Conservation (phyloP, 2,113 vertebrate genomes). For the Perca fluviatilis region DNA sequence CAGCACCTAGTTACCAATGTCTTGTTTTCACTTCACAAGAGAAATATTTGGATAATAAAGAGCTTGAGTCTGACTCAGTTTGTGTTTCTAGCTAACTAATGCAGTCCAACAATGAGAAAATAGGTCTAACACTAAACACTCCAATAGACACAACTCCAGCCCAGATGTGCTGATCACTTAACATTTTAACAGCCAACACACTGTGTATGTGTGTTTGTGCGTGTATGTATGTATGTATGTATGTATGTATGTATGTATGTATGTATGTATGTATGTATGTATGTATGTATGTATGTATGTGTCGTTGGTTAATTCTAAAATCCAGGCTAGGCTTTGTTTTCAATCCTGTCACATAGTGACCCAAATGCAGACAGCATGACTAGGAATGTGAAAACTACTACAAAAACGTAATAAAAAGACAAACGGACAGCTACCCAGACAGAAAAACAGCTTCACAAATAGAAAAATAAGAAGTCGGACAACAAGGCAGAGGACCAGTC, state of each 20-base stretch:
- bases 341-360: conserved; percentile 1
- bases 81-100: conserved; percentile 56
- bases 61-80: conserved; percentile 42
- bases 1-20: conserved; percentile 55
- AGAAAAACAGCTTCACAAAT: conserved; percentile 25
- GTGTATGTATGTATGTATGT: too few relatives aligned
- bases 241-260: neutral
- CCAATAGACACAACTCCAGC: conserved; percentile 28
- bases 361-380: conserved; percentile 14
- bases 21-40: conserved; percentile 62
- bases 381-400: conserved; percentile 3
- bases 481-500: conserved; percentile 19
- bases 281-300: neutral
- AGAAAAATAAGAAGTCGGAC: conserved; percentile 35
- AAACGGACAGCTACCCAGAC: conserved; percentile 10
- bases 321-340: conserved; percentile 20
- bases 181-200: conserved; percentile 16
- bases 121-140: conserved; percentile 35
- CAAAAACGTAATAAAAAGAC: neutral
- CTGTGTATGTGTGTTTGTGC: neutral
- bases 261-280: too few relatives aligned
- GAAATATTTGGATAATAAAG: conserved; percentile 63
- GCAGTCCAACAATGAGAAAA: conserved; percentile 56
- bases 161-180: conserved; percentile 53
- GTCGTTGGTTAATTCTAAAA: neutral